phyloP scores from a whole-genome alignment of 2,113 vertebrate species.

The Hippocampus mohnikei region DNA sequence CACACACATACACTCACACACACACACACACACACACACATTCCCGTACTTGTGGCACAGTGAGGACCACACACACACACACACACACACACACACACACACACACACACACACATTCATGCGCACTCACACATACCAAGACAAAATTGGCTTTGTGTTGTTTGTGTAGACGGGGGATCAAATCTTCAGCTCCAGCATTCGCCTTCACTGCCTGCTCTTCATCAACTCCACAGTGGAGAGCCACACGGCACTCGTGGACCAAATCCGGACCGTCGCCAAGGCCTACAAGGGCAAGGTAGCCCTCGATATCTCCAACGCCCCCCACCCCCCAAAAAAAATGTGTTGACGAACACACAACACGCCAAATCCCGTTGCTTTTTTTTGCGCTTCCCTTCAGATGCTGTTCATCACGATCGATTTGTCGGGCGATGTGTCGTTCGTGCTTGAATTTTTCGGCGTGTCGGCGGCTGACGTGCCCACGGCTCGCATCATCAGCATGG shows the following conservation, averaged over 20 bases:
- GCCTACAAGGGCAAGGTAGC: conserved; percentile 79
- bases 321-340: neutral
- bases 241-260: conserved; percentile 62
- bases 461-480: conserved; percentile 67
- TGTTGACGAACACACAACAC: neutral
- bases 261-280: conserved; percentile 61
- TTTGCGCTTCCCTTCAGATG: conserved; percentile 60
- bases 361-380: no score
- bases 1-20: neutral
- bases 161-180: conserved; percentile 70
- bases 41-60: no score
- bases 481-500: conserved; percentile 76
- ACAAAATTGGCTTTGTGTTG: neutral
- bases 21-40: neutral
- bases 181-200: conserved; percentile 80
- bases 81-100: neutral
- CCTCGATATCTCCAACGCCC: neutral
- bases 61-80: neutral
- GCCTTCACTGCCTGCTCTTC: conserved; percentile 84
- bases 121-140: neutral
- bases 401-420: conserved; percentile 82
- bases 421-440: conserved; percentile 30
- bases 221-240: conserved; percentile 74
- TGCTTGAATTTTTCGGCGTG: conserved; percentile 83
- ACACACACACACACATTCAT: neutral